phyloP scores from a whole-genome alignment of 1,140 invertebrate species.

The Ylistrum balloti region DNA sequence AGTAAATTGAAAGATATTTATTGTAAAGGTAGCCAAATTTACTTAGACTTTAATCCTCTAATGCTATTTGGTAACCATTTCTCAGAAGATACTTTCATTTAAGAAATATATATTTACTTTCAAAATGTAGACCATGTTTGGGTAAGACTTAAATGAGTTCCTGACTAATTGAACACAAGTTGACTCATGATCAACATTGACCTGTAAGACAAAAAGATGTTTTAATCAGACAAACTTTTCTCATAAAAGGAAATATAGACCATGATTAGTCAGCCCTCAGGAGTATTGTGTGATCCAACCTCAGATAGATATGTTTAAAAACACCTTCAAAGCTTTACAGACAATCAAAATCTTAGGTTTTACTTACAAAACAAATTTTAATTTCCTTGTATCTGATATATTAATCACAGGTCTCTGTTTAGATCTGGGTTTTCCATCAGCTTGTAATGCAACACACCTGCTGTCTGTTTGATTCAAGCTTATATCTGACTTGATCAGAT shows the following conservation, averaged over 20 bases:
- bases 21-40: too few relatives aligned
- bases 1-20: too few relatives aligned
- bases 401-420: not conserved
- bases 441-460: slow-evolving; percentile 32
- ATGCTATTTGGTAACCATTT: too few relatives aligned
- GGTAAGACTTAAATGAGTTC: not conserved
- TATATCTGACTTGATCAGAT: slow-evolving; percentile 30
- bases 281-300: not conserved
- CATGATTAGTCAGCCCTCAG: not conserved
- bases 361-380: not conserved
- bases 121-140: too few relatives aligned
- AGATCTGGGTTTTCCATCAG: slow-evolving; percentile 31
- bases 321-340: slow-evolving; percentile 2
- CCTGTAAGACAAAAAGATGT: too few relatives aligned
- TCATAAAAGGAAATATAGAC: not conserved
- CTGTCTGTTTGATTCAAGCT: slow-evolving; percentile 33
- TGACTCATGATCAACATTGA: not conserved
- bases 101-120: too few relatives aligned
- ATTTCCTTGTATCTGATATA: not conserved
- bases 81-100: too few relatives aligned
- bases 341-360: not conserved
- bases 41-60: too few relatives aligned
- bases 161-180: not conserved
- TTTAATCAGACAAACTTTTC: slow-evolving; percentile 18
- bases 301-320: not conserved